Evolutionary conservation across 2,888 invertebrate genomes (phyloP).

Genomic region (Aphrophora alni): DNA sequence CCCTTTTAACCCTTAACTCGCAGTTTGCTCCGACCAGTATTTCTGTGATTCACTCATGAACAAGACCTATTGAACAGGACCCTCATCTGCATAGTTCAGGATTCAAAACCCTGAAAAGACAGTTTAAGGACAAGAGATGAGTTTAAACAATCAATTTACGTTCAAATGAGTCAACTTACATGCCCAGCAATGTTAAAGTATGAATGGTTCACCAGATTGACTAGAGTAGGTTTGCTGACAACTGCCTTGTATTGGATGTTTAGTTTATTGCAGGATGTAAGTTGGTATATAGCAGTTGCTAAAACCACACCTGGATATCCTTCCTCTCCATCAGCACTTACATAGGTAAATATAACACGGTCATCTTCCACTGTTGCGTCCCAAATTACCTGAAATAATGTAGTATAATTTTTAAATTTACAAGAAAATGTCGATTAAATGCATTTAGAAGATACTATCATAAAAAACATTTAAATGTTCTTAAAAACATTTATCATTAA

Average conservation of each 20-base stretch:
- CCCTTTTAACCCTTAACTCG: no score
- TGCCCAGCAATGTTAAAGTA: conserved; percentile 69
- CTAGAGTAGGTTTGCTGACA: conserved; percentile 62
- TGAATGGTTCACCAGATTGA: conserved; percentile 67
- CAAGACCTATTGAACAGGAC: no score
- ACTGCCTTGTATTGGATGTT: conserved; percentile 62
- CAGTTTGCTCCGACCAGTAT: no score
- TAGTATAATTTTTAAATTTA: not conserved
- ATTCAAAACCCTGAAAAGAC: no score
- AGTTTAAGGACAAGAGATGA: no score
- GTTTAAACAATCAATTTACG: no score
- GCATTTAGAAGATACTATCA: not conserved
- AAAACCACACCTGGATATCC: conserved; percentile 67
- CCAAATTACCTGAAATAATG: conserved; percentile 61
- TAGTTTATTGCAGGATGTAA: conserved; percentile 61
- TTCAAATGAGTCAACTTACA: conserved; percentile 56
- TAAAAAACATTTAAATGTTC: no score
- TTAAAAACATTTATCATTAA: no score
- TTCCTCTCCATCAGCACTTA: conserved; percentile 65
- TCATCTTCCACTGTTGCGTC: conserved; percentile 57
- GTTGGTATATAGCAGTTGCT: conserved; percentile 60
- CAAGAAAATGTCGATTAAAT: not conserved
- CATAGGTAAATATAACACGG: conserved; percentile 58
- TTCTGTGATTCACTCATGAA: no score
- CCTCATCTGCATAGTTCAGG: no score